phyloP scores from a whole-genome alignment of 2,797 vertebrate genomes.

The Sebastes variabilis region DNA sequence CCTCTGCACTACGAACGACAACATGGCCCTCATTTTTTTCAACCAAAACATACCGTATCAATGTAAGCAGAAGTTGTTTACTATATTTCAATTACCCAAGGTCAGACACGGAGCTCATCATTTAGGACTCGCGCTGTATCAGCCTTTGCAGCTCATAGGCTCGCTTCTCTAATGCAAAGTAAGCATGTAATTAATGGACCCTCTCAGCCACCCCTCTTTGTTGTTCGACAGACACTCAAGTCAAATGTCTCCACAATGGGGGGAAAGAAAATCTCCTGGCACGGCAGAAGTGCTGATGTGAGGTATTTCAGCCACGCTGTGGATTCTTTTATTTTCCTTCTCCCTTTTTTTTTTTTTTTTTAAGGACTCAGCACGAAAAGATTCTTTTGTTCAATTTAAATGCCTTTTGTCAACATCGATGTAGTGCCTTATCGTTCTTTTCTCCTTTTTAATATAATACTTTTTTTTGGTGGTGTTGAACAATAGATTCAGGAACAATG shows the following conservation, averaged over 20 bases:
- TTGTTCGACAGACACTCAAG: conserved; percentile 82
- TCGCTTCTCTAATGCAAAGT: conserved; percentile 80
- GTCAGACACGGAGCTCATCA: conserved; percentile 77
- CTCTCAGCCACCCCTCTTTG: conserved; percentile 81
- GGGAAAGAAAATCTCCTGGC: conserved; percentile 74
- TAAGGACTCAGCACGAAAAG: conserved; percentile 42
- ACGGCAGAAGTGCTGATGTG: conserved; percentile 80
- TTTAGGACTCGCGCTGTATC: conserved; percentile 68
- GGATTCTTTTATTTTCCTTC: conserved; percentile 51
- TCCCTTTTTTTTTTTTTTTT: conserved; percentile 10
- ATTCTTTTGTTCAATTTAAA: conserved; percentile 59
- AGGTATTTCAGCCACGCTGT: conserved; percentile 64
- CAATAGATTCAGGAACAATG: conserved; percentile 64
- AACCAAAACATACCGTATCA: conserved; percentile 5
- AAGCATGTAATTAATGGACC: conserved; percentile 84
- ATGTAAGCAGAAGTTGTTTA: conserved; percentile 57
- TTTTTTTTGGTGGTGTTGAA: conserved; percentile 49
- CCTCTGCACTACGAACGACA: neutral
- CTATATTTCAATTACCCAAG: conserved; percentile 77
- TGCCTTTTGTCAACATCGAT: conserved; percentile 28
- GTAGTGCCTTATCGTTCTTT: conserved; percentile 28
- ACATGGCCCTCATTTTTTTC: neutral
- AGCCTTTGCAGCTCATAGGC: conserved; percentile 74
- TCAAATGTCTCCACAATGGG: conserved; percentile 81
- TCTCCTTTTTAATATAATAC: conserved; percentile 31